phyloP scores from a whole-genome alignment of 1,140 invertebrate species.

The Plodia interpunctella region DNA sequence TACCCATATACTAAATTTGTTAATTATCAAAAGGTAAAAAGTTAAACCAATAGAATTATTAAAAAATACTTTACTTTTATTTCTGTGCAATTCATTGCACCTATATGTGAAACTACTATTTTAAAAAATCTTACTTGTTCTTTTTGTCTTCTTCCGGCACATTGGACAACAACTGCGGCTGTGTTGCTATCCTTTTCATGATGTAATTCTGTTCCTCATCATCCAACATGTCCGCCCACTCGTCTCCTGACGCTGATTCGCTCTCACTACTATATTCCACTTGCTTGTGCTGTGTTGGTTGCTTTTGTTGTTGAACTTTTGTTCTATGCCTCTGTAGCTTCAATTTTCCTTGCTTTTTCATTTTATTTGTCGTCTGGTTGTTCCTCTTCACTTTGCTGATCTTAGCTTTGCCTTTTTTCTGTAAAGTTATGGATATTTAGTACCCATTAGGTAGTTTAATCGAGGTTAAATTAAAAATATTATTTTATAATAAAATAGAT shows the following conservation, averaged over 20 bases:
- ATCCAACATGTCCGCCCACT: conserved; percentile 80
- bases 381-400: conserved; percentile 80
- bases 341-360: conserved; percentile 79
- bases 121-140: conserved; percentile 31
- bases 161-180: conserved; percentile 57
- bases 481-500: no score
- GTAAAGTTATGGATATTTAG: conserved; percentile 25
- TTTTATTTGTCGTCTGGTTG: conserved; percentile 80
- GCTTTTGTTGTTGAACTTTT: conserved; percentile 71
- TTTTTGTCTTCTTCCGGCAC: conserved; percentile 48
- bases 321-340: conserved; percentile 71
- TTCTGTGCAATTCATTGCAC: no score
- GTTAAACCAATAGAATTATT: no score
- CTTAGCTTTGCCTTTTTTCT: conserved; percentile 77
- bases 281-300: conserved; percentile 27
- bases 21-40: no score
- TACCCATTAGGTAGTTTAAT: background rate
- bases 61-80: no score
- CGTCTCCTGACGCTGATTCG: conserved; percentile 60
- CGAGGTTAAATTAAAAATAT: background rate
- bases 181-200: conserved; percentile 65
- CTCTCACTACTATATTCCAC: conserved; percentile 59
- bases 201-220: conserved; percentile 82
- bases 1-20: no score
- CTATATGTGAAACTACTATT: no score